These are phyloP conservation scores for Xylocampa areola DNA, from an alignment of 2,888 invertebrate species.

Conservation along the genomic window DNA sequence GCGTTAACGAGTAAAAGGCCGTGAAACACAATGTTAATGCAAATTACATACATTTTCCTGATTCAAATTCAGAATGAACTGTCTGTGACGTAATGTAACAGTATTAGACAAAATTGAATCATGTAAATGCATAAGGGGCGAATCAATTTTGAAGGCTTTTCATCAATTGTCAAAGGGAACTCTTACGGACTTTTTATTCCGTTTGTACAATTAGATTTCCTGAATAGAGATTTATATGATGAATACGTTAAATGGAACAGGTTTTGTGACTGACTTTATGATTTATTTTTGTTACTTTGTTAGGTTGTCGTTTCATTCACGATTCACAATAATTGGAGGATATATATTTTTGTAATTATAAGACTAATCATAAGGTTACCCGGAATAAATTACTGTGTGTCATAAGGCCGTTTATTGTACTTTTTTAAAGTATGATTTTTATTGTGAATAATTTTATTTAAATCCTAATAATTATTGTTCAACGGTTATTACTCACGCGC, in stretches of 20 bases:
- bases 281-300: too few species aligned
- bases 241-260: neutral
- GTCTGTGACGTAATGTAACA: constrained; percentile 2
- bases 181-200: constrained; percentile 19
- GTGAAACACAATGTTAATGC: neutral
- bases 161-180: constrained; percentile 26
- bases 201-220: constrained; percentile 13
- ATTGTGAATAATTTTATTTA: too few species aligned
- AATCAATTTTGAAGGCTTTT: constrained; percentile 31
- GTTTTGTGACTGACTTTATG: neutral
- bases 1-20: neutral
- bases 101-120: constrained; percentile 27
- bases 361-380: too few species aligned
- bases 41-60: neutral
- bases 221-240: neutral
- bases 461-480: too few species aligned
- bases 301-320: too few species aligned
- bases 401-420: too few species aligned
- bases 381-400: too few species aligned
- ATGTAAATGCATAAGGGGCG: constrained; percentile 15
- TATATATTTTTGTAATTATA: too few species aligned
- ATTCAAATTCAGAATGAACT: neutral
- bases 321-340: too few species aligned
- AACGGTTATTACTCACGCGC: too few species aligned
- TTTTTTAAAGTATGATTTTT: too few species aligned